These are phyloP conservation scores for Porites lobata DNA, from an alignment of 92 coral and sea anemone genomes.

Conservation along the genomic window DNA sequence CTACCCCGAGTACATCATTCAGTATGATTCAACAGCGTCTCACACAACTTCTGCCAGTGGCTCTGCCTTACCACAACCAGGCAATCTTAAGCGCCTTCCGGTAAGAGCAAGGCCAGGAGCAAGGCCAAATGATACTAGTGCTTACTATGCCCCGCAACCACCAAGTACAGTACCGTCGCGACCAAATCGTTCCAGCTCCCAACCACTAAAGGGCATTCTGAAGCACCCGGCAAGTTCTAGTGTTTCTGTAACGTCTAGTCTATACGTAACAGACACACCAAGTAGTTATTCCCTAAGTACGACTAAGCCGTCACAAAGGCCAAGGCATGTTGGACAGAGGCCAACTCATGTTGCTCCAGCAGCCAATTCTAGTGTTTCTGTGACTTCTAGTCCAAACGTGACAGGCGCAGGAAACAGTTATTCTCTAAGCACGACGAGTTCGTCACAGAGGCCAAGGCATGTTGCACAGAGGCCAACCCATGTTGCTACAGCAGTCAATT, in stretches of 20 bases:
- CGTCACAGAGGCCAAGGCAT: not conserved
- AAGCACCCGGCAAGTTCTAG: not conserved
- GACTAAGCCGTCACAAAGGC: not conserved
- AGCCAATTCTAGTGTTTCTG: not conserved
- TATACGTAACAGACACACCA: not conserved
- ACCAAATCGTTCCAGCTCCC: not conserved
- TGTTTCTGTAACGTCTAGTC: not conserved
- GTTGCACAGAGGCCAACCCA: not conserved
- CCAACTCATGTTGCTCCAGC: not conserved
- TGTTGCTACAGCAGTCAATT: not conserved
- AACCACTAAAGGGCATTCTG: not conserved
- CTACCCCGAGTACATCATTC: conserved; percentile 86
- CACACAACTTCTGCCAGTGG: not conserved
- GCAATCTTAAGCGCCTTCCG: not conserved
- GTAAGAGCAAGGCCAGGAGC: too few relatives aligned
- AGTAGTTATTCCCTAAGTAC: not conserved
- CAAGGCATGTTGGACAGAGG: too few relatives aligned
- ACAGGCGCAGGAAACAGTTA: not conserved
- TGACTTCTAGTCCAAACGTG: not conserved
- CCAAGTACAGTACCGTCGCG: not conserved
- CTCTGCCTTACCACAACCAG: not conserved
- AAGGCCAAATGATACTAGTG: too few relatives aligned
- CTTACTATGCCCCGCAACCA: too few relatives aligned
- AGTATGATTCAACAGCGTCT: conserved; percentile 25
- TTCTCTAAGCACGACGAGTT: not conserved